A percentile compares a stretch with the other conserved stretches of the same genome.
phyloP scores from a whole-genome alignment of 2,888 invertebrate genomes.

The Stramonita haemastoma region DNA sequence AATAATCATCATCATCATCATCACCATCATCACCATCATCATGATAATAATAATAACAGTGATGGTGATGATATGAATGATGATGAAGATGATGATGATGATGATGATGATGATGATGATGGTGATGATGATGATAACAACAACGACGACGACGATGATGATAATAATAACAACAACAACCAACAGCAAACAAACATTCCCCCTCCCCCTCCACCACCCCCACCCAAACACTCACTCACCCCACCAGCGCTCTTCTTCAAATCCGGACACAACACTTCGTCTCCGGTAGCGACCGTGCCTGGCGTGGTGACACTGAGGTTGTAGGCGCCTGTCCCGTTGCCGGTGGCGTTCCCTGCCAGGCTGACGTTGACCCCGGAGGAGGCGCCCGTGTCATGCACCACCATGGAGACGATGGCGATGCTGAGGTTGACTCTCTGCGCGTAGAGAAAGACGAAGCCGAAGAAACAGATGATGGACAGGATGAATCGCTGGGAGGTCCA shows the following conservation, averaged over 20 bases:
- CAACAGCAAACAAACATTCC: no score
- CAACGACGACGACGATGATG: no score
- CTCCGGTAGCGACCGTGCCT: no score
- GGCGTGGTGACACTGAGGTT: neutral
- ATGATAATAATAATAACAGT: no score
- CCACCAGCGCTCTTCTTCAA: neutral
- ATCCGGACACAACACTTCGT: neutral
- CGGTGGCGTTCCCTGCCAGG: neutral
- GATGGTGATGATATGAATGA: no score
- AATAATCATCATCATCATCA: no score
- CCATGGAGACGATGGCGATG: slow-evolving; percentile 81
- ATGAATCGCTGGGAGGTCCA: slow-evolving; percentile 71
- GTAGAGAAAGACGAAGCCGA: slow-evolving; percentile 82
- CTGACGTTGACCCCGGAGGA: neutral
- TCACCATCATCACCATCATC: no score
- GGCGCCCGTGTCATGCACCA: slow-evolving; percentile 66
- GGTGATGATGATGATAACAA: no score
- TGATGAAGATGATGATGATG: no score
- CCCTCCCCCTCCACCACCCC: no score
- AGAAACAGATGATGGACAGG: slow-evolving; percentile 72
- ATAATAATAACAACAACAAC: no score
- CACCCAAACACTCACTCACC: neutral
- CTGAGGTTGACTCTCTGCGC: slow-evolving; percentile 81
- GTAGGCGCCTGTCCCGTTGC: neutral
- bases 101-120: no score